Conservation (phyloP, 2,888 invertebrate genomes). For the Melipona beecheii region DNA sequence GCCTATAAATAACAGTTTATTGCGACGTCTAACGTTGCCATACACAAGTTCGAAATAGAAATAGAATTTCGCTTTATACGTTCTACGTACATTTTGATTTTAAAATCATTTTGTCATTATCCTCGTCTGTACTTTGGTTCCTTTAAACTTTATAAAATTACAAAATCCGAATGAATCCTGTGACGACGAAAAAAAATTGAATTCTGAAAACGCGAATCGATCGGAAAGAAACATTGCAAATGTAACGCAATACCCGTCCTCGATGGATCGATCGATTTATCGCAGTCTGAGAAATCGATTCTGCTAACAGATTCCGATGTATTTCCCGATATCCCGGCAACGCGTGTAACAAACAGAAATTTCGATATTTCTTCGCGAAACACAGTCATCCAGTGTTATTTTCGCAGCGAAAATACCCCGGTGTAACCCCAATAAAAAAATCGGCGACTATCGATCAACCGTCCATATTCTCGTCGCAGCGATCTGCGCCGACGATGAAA, state of each 20-base stretch:
- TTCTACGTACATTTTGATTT: neutral
- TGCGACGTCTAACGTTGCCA: constrained; percentile 13
- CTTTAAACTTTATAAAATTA: too few relatives aligned
- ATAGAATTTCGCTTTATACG: constrained; percentile 7
- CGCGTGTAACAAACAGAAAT: neutral
- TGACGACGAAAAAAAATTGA: too few relatives aligned
- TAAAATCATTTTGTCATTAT: neutral
- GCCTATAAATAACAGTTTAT: constrained; percentile 26
- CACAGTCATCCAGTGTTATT: neutral
- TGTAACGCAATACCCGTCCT: neutral
- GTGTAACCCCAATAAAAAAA: constrained; percentile 5
- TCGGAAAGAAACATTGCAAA: too few relatives aligned
- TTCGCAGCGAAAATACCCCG: neutral
- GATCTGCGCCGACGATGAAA: constrained; percentile 27
- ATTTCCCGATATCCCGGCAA: neutral
- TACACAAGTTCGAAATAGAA: constrained; percentile 13
- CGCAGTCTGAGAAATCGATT: neutral
- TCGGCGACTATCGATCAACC: neutral
- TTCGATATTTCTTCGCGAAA: neutral
- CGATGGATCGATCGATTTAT: neutral
- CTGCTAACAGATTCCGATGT: neutral
- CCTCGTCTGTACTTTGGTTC: too few relatives aligned
- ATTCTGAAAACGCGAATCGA: too few relatives aligned
- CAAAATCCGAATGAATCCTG: too few relatives aligned
- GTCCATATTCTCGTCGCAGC: neutral